Evolutionary conservation across 2,113 vertebrate genomes (phyloP).

Genomic region (Nannospalax galili): DNA sequence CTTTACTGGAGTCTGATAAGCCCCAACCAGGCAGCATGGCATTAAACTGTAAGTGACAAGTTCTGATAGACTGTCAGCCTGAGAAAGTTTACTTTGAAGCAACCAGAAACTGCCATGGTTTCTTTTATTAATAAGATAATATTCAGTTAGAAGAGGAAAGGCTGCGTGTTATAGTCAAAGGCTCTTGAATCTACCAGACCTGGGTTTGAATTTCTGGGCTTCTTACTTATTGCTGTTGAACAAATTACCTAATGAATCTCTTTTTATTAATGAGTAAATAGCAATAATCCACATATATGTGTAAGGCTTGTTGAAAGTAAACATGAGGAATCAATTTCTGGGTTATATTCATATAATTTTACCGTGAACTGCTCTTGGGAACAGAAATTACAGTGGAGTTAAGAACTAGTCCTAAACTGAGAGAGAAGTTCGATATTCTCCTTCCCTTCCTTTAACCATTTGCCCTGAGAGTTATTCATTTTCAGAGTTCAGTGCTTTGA

Average conservation of each 20-base stretch:
- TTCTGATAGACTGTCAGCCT: conserved; percentile 77
- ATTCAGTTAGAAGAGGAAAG: conserved; percentile 7
- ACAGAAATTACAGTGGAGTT: neutral
- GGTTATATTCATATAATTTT: neutral
- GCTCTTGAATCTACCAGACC: neutral
- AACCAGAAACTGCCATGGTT: conserved; percentile 54
- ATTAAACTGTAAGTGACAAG: conserved; percentile 73
- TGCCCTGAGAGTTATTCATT: neutral
- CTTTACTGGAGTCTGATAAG: conserved; percentile 26
- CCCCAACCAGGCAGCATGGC: neutral
- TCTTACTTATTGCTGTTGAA: conserved; percentile 18
- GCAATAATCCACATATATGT: neutral
- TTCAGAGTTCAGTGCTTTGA: neutral
- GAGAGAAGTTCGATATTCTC: neutral
- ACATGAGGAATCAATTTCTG: neutral
- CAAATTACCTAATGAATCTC: neutral
- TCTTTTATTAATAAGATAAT: conserved; percentile 65
- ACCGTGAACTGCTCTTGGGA: neutral
- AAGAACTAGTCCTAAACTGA: neutral
- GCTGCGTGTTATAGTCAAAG: neutral
- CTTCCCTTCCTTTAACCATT: neutral
- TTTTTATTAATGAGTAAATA: conserved; percentile 30
- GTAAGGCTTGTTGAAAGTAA: neutral
- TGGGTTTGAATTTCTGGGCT: neutral
- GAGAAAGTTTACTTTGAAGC: conserved; percentile 74